Evolutionary conservation across 1,140 invertebrate genomes (phyloP).

Genomic region (Delia radicum): DNA sequence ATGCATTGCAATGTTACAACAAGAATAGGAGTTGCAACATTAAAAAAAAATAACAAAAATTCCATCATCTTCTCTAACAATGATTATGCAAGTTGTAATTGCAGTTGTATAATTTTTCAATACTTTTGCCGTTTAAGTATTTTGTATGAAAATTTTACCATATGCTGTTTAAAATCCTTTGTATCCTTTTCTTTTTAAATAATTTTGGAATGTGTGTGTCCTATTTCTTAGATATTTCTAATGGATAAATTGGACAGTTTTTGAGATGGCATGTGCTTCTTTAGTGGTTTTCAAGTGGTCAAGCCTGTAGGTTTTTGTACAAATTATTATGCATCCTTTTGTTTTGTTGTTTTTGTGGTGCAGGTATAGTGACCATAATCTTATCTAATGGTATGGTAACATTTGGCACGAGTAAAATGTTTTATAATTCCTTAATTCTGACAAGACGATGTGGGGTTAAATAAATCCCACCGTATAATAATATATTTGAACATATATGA

Average conservation of each 20-base stretch:
- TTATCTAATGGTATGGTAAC: constrained; percentile 12
- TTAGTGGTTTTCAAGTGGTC: constrained; percentile 14
- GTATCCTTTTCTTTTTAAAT: neutral
- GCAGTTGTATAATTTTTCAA: neutral
- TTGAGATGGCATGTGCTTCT: neutral
- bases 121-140: neutral
- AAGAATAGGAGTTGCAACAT: neutral
- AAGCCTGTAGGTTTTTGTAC: neutral
- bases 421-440: too few relatives aligned
- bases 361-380: constrained; percentile 17
- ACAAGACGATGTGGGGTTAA: too few relatives aligned
- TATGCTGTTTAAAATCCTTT: constrained; percentile 2
- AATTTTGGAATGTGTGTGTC: neutral
- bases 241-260: neutral
- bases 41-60: too few relatives aligned
- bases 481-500: too few relatives aligned
- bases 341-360: neutral
- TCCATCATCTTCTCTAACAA: too few relatives aligned
- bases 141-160: neutral
- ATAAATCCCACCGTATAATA: too few relatives aligned
- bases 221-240: neutral
- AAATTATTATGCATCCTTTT: neutral
- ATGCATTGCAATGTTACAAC: neutral
- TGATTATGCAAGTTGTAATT: constrained; percentile 23
- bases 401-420: constrained; percentile 22